phyloP scores from a whole-genome alignment of 2,113 vertebrate species.

The Ophiodon elongatus region DNA sequence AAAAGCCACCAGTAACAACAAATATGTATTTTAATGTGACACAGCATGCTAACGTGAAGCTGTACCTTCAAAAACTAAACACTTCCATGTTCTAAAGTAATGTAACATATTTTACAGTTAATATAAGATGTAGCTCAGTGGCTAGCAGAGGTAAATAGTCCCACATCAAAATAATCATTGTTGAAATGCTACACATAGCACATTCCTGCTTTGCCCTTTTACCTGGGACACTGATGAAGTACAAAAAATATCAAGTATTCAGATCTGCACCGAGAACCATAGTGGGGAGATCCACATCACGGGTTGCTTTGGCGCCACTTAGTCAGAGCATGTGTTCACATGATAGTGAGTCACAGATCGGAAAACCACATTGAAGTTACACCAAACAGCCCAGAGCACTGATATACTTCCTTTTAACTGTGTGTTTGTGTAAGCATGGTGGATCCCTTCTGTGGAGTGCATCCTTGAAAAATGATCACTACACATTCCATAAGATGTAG shows the following conservation, averaged over 20 bases:
- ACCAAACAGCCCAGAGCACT: background rate
- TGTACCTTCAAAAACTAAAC: background rate
- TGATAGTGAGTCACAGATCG: background rate
- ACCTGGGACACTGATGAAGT: background rate
- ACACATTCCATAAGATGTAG: background rate
- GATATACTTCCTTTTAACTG: background rate
- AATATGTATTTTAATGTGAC: background rate
- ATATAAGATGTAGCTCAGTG: background rate
- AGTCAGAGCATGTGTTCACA: background rate
- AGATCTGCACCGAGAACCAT: background rate
- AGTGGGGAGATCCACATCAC: background rate
- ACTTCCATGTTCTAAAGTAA: background rate
- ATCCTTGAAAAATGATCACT: background rate
- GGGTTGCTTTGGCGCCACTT: background rate
- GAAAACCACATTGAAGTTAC: background rate
- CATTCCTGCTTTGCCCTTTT: background rate
- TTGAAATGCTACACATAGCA: conserved; percentile 18
- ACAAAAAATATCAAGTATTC: background rate
- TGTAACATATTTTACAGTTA: background rate
- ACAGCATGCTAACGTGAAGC: background rate
- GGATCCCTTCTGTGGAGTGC: too few relatives aligned
- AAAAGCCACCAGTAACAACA: background rate
- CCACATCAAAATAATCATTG: background rate
- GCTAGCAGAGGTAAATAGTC: background rate
- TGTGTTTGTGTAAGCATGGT: background rate